Conservation (phyloP, 1,140 invertebrate species). For the Trichonephila inaurata region DNA sequence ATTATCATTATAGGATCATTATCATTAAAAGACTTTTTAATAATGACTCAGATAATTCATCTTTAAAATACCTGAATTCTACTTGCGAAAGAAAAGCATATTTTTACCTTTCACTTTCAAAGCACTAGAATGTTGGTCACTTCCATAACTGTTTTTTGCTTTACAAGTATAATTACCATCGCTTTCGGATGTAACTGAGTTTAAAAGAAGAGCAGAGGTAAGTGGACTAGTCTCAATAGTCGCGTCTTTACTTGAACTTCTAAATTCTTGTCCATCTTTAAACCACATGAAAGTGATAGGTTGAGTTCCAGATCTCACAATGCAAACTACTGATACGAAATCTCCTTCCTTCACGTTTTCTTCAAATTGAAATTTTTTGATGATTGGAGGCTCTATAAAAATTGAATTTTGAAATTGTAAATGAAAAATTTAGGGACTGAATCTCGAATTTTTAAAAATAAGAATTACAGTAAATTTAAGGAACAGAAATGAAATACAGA, state of each 20-base stretch:
- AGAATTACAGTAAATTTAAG: no score
- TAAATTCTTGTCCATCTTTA: conserved; percentile 55
- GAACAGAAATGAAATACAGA: no score
- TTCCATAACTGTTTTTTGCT: conserved; percentile 86
- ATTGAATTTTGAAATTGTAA: no score
- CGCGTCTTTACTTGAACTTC: neutral
- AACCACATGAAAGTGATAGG: conserved; percentile 65
- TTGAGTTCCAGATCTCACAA: neutral
- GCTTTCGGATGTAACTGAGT: conserved; percentile 81
- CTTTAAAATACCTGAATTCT: no score
- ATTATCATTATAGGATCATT: neutral
- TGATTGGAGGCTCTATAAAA: conserved; percentile 41
- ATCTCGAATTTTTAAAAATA: no score
- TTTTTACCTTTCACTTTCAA: conserved; percentile 76
- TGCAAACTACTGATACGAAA: conserved; percentile 49
- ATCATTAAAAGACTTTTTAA: neutral
- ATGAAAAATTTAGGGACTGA: no score
- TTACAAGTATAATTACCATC: conserved; percentile 89
- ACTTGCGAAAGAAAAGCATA: no score
- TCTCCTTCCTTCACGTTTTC: conserved; percentile 67
- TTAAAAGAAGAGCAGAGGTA: conserved; percentile 49
- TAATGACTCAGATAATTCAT: no score
- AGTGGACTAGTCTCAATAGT: conserved; percentile 42
- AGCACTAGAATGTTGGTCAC: conserved; percentile 84
- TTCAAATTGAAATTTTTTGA: conserved; percentile 58